Conservation (phyloP, 2,797 vertebrate genomes). For the Notoglanidium macrostoma region DNA sequence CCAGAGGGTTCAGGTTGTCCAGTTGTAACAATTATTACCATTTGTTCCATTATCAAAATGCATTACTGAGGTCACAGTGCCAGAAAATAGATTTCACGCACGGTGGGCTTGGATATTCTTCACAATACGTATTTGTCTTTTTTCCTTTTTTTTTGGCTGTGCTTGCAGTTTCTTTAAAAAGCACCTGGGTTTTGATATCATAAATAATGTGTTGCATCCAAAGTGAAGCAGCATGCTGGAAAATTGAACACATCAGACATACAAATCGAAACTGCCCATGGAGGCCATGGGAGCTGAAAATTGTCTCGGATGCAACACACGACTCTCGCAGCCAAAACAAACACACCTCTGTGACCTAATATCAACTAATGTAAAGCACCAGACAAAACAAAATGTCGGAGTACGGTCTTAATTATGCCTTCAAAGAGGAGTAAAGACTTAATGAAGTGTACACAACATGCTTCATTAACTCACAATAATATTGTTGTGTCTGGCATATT, state of each 20-base stretch:
- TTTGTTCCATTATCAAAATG: slow-evolving; percentile 54
- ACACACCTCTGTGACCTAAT: background rate
- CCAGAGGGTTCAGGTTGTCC: slow-evolving; percentile 18
- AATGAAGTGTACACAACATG: background rate
- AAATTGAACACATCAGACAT: slow-evolving; percentile 36
- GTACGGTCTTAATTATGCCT: background rate
- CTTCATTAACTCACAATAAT: background rate
- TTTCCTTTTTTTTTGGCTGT: slow-evolving; percentile 2
- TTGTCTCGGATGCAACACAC: background rate
- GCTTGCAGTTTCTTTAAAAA: slow-evolving; percentile 44
- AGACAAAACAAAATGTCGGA: background rate
- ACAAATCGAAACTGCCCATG: slow-evolving; percentile 43
- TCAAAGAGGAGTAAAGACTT: background rate
- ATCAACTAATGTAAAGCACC: background rate
- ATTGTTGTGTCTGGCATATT: background rate
- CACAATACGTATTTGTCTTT: slow-evolving; percentile 40
- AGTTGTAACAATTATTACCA: slow-evolving; percentile 53
- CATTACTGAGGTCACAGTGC: slow-evolving; percentile 54
- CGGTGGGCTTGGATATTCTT: slow-evolving; percentile 43
- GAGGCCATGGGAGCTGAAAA: slow-evolving; percentile 31
- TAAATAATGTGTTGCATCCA: slow-evolving; percentile 48
- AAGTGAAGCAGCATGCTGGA: slow-evolving; percentile 36
- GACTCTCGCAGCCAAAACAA: slow-evolving; percentile 5
- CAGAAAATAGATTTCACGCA: slow-evolving; percentile 59
- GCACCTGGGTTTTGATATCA: slow-evolving; percentile 44